phyloP scores from a whole-genome alignment of 2,888 invertebrate genomes.

The Anthoptus insignis region DNA sequence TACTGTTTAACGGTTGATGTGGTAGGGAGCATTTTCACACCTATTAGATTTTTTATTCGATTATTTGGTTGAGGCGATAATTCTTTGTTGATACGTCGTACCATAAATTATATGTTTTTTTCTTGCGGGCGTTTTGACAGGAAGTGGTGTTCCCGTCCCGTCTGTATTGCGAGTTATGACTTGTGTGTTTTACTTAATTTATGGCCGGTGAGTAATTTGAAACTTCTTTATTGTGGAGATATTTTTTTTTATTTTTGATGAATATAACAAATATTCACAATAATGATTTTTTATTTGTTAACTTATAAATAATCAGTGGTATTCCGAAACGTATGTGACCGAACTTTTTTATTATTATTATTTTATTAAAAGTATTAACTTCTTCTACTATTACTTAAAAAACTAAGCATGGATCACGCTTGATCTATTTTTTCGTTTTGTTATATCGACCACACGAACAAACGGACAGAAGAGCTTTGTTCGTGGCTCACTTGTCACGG shows the following conservation, averaged over 20 bases:
- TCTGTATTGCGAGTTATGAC: slow-evolving; percentile 18
- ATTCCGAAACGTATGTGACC: neutral
- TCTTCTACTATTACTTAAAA: too few relatives aligned
- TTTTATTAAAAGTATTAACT: too few relatives aligned
- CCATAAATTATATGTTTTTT: slow-evolving; percentile 31
- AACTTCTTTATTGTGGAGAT: slow-evolving; percentile 17
- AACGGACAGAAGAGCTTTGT: slow-evolving; percentile 64
- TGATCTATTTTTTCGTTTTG: slow-evolving; percentile 36
- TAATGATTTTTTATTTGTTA: too few relatives aligned
- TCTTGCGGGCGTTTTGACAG: slow-evolving; percentile 35
- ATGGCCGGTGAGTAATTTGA: slow-evolving; percentile 36
- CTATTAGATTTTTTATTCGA: slow-evolving; percentile 40
- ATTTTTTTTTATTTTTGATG: neutral
- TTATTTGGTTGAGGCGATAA: slow-evolving; percentile 39
- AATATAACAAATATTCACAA: too few relatives aligned
- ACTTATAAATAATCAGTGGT: too few relatives aligned
- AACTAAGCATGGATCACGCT: slow-evolving; percentile 4
- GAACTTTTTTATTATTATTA: too few relatives aligned
- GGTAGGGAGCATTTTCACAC: slow-evolving; percentile 58
- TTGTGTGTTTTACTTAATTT: slow-evolving; percentile 22
- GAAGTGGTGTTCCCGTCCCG: slow-evolving; percentile 26
- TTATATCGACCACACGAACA: slow-evolving; percentile 65
- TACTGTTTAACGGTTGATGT: slow-evolving; percentile 76
- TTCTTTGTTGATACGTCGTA: neutral
- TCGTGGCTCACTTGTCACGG: slow-evolving; percentile 73